Conservation (phyloP, 1,140 invertebrate species). For the Drosophila sproati region DNA sequence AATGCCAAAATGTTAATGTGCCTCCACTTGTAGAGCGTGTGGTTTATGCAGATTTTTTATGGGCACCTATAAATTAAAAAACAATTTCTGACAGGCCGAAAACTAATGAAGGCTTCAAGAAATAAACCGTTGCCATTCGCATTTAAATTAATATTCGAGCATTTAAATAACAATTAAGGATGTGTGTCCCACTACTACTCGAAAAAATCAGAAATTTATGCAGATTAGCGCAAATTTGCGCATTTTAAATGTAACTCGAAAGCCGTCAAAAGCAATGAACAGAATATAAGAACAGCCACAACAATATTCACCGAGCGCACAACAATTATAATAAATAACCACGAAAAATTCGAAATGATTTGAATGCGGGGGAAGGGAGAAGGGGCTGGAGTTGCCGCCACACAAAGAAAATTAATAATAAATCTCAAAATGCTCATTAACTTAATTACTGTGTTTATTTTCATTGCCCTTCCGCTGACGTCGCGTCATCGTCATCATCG, state of each 20-base stretch:
- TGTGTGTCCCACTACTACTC: not conserved
- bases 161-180: constrained; percentile 73
- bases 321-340: constrained; percentile 77
- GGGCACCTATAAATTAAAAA: constrained; percentile 67
- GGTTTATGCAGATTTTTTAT: constrained; percentile 44
- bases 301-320: constrained; percentile 39
- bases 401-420: constrained; percentile 83
- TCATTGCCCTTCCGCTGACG: constrained; percentile 77
- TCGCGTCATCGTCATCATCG: constrained; percentile 32
- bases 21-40: not conserved
- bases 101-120: constrained; percentile 27
- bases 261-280: constrained; percentile 15
- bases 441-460: constrained; percentile 84
- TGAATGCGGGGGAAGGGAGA: constrained; percentile 14
- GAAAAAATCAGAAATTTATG: constrained; percentile 42
- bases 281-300: constrained; percentile 23
- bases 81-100: constrained; percentile 49
- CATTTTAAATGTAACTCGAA: constrained; percentile 76
- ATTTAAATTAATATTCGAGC: constrained; percentile 65
- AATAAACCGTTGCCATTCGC: constrained; percentile 13
- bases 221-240: constrained; percentile 66
- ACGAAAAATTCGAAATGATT: constrained; percentile 66
- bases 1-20: constrained; percentile 67
- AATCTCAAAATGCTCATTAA: constrained; percentile 84
- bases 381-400: constrained; percentile 2